Percentiles rank a stretch among this genome's conserved stretches.
phyloP scores from a whole-genome alignment of 2,113 vertebrate genomes.

The Malurus melanocephalus region DNA sequence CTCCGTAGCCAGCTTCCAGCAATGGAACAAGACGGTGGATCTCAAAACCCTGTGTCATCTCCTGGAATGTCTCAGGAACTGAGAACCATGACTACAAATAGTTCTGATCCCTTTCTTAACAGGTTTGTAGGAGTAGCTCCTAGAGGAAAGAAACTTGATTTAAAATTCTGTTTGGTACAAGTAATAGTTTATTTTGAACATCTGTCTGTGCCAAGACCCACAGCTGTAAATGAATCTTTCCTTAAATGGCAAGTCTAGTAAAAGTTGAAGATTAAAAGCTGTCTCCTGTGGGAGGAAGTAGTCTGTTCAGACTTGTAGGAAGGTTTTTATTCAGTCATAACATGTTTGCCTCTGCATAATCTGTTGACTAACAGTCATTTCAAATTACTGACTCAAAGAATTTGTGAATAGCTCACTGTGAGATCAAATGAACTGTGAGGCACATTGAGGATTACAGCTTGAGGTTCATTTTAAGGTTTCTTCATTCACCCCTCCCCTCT shows the following conservation, averaged over 20 bases:
- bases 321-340: conserved; percentile 44
- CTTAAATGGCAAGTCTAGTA: conserved; percentile 59
- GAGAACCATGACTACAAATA: conserved; percentile 97
- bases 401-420: conserved; percentile 36
- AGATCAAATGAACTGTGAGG: conserved; percentile 45
- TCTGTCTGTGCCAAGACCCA: conserved; percentile 55
- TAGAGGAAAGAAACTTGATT: neutral
- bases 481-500: neutral
- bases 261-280: conserved; percentile 59
- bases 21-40: conserved; percentile 92
- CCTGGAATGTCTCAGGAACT: conserved; percentile 93
- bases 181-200: conserved; percentile 67
- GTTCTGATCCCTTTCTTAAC: conserved; percentile 98
- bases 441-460: conserved; percentile 8
- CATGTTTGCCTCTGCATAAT: conserved; percentile 53
- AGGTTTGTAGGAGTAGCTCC: conserved; percentile 77
- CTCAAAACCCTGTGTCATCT: conserved; percentile 90
- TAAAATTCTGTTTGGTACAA: conserved; percentile 50
- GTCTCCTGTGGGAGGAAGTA: conserved; percentile 65
- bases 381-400: conserved; percentile 55
- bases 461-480: conserved; percentile 52
- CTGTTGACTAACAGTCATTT: conserved; percentile 64
- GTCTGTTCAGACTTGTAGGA: conserved; percentile 67
- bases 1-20: conserved; percentile 92
- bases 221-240: conserved; percentile 65